phyloP scores from a whole-genome alignment of 2,797 vertebrate genomes.

The Platalea minor region DNA sequence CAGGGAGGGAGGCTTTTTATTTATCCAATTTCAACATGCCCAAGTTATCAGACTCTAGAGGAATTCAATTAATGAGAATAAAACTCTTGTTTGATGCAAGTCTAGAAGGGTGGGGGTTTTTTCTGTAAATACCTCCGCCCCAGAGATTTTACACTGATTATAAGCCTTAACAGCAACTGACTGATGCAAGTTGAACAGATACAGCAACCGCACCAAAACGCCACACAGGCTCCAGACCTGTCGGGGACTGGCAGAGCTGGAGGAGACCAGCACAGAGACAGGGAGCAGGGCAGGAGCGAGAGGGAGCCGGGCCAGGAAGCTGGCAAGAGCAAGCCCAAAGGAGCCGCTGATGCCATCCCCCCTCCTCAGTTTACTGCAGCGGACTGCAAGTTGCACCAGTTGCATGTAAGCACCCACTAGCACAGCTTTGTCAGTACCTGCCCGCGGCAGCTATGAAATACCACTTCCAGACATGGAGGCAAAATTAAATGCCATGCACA shows the following conservation, averaged over 20 bases:
- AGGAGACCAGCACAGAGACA: background rate
- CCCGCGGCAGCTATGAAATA: background rate
- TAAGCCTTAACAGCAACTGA: background rate
- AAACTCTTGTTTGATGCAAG: conserved; percentile 58
- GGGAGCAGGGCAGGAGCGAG: background rate
- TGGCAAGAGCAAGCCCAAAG: background rate
- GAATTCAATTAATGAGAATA: conserved; percentile 64
- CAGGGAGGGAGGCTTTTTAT: conserved; percentile 44
- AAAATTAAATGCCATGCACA: background rate
- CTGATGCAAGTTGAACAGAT: background rate
- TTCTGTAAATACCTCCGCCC: conserved; percentile 46
- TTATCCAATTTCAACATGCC: conserved; percentile 61
- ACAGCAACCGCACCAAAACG: background rate
- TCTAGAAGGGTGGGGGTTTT: conserved; percentile 3
- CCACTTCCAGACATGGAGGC: accelerated
- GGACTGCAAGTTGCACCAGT: background rate
- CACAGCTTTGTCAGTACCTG: background rate
- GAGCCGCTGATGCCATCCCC: background rate
- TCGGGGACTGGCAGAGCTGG: background rate
- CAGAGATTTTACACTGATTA: conserved; percentile 47
- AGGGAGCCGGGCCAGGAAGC: background rate
- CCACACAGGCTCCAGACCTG: background rate
- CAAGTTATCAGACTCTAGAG: conserved; percentile 59
- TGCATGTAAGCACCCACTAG: background rate
- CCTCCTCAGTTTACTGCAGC: background rate